Evolutionary conservation across 1,140 invertebrate species (phyloP), one percentile per base, ranked within the genome.

Genomic region (Drosophila teissieri): DNA sequence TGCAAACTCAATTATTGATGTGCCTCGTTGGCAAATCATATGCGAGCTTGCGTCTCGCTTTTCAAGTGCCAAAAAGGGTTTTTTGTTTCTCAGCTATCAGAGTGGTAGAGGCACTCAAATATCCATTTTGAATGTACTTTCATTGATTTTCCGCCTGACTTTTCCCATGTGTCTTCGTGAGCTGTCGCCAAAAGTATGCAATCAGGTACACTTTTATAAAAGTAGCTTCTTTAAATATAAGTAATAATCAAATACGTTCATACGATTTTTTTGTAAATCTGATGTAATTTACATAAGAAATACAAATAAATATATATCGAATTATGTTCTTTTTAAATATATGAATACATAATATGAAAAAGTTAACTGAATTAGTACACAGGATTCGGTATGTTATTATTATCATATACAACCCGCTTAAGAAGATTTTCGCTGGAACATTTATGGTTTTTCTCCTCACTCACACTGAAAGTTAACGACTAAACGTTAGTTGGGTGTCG

Each of bases 381-480:
- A 1, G 8, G 27, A 31, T 10, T 31, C 10, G 8, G 31, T 31
- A 31, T 31, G n/a, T n/a, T n/a, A 31, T 10, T 31, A 31, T 31
- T 31, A 2, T 1, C 31, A 31, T 3, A 10, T 10, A 31, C 7
- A 12, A 6, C 37, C 12, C 4, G n/a, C 2, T 12, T 45, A 22
- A 45, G 17, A 19, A 11, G 10, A 11, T 7, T 14, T n/a, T 14
- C 31, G 31, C 24, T 2, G 3, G 14, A n/a, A 48, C 14, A 48
- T 27, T 27, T 10, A n/a, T 31, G 12, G 31, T 57, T 62, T 49
- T 36, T 52, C 24, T n/a, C 31, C 2, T 17, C 24, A 52, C 10
- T 52, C 48, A 76, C 24, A 31, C 44, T 78, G 52, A 70, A 78
- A 82, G 75, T 73, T 88, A 79, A 82, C 75, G 82, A 82, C 83